These are phyloP conservation scores for Drosophila mimetica DNA, from an alignment of 2,888 invertebrate species.

Conservation along the genomic window DNA sequence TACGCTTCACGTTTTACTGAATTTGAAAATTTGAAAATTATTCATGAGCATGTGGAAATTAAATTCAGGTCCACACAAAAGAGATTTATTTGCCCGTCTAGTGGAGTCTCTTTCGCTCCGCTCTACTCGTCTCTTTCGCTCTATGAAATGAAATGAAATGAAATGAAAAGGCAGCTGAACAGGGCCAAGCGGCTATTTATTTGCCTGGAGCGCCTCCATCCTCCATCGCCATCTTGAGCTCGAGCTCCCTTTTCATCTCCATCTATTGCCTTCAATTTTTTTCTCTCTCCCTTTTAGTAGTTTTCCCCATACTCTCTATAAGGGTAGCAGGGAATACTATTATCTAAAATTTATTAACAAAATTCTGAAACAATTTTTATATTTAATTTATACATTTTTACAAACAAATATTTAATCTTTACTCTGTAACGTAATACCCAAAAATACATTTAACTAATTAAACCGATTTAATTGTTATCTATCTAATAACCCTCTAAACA, in stretches of 20 bases:
- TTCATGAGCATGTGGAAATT: conserved; percentile 83
- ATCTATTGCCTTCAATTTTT: conserved; percentile 25
- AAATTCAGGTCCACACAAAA: conserved; percentile 81
- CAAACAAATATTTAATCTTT: too few relatives aligned
- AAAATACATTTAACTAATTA: too few relatives aligned
- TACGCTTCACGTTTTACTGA: conserved; percentile 78
- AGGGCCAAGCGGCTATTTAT: conserved; percentile 67
- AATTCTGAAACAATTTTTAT: background rate
- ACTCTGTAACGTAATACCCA: too few relatives aligned
- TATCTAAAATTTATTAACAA: background rate
- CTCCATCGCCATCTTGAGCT: conserved; percentile 46
- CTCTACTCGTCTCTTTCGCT: conserved; percentile 25
- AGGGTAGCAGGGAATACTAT: background rate
- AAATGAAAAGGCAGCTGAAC: conserved; percentile 58
- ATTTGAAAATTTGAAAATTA: conserved; percentile 82
- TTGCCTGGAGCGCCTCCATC: conserved; percentile 65
- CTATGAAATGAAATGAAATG: conserved; percentile 60
- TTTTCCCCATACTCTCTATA: conserved; percentile 9
- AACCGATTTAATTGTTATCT: too few relatives aligned
- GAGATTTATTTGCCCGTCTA: conserved; percentile 78
- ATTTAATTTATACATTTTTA: too few relatives aligned
- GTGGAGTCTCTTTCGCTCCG: conserved; percentile 21
- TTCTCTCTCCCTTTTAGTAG: conserved; percentile 12
- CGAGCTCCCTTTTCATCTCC: conserved; percentile 33
- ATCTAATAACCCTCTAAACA: too few relatives aligned